phyloP scores from a whole-genome alignment of 92 coral and sea anemone species.

The Palythoa grandiflora region DNA sequence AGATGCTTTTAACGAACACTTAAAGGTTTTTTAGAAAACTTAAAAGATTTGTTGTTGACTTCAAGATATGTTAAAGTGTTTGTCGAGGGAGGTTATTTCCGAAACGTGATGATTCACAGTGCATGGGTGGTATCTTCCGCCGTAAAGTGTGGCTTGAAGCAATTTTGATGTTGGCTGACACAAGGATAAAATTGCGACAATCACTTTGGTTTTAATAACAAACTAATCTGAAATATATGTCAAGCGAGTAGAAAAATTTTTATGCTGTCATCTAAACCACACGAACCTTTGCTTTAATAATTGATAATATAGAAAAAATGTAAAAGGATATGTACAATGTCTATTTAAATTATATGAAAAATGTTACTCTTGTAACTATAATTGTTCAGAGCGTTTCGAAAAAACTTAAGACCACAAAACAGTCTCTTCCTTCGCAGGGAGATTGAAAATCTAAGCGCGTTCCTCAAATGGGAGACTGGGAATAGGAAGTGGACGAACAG shows the following conservation, averaged over 20 bases:
- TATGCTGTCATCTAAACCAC: no score
- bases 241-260: not conserved
- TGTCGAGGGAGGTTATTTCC: conserved; percentile 17
- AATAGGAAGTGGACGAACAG: no score
- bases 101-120: not conserved
- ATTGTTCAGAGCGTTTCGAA: no score
- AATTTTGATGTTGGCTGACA: not conserved
- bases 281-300: no score
- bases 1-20: conserved; percentile 47
- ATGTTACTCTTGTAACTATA: no score
- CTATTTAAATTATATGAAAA: no score
- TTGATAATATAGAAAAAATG: no score
- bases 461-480: no score
- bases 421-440: no score
- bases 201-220: not conserved
- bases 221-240: not conserved
- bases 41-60: conserved; percentile 2
- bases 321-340: no score
- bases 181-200: not conserved
- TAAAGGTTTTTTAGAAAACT: not conserved
- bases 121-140: not conserved
- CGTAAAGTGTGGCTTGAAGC: not conserved
- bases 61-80: conserved; percentile 37
- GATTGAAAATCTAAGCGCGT: no score
- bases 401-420: no score